Evolutionary conservation across 1,140 invertebrate genomes (phyloP).

Genomic region (Goniozus legneri): DNA sequence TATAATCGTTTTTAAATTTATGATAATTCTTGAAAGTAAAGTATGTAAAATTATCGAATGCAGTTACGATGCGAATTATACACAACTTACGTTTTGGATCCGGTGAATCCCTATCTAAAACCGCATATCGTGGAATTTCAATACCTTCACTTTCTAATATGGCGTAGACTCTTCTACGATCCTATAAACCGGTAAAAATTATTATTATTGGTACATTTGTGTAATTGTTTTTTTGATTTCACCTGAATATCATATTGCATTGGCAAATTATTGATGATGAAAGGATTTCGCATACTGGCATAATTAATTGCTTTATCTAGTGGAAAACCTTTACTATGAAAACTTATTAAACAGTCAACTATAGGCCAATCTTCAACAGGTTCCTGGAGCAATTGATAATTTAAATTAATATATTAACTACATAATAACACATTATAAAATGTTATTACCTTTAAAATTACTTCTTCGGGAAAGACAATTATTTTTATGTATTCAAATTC

Average conservation of each 20-base stretch:
- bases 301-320: slow-evolving; percentile 98
- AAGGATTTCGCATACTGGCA: slow-evolving; percentile 89
- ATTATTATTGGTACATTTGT: background rate
- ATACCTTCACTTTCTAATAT: slow-evolving; percentile 93
- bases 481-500: slow-evolving; percentile 97
- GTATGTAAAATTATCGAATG: too few relatives aligned
- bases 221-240: slow-evolving; percentile 18
- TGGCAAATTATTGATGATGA: slow-evolving; percentile 96
- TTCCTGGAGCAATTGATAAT: slow-evolving; percentile 63
- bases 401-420: background rate
- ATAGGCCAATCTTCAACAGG: slow-evolving; percentile 97
- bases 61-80: slow-evolving; percentile 2
- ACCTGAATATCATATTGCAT: slow-evolving; percentile 98
- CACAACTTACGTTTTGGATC: slow-evolving; percentile 78
- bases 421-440: too few relatives aligned
- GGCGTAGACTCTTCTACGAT: slow-evolving; percentile 90
- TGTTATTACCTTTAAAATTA: slow-evolving; percentile 85
- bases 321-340: slow-evolving; percentile 98
- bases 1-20: background rate
- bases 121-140: slow-evolving; percentile 95
- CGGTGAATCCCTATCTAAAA: slow-evolving; percentile 89
- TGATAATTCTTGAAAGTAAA: background rate
- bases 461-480: slow-evolving; percentile 88
- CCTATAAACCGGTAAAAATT: slow-evolving; percentile 53
- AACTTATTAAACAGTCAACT: slow-evolving; percentile 97